Evolutionary conservation across 2,888 invertebrate genomes (phyloP).

Genomic region (Microplitis deprimator): DNA sequence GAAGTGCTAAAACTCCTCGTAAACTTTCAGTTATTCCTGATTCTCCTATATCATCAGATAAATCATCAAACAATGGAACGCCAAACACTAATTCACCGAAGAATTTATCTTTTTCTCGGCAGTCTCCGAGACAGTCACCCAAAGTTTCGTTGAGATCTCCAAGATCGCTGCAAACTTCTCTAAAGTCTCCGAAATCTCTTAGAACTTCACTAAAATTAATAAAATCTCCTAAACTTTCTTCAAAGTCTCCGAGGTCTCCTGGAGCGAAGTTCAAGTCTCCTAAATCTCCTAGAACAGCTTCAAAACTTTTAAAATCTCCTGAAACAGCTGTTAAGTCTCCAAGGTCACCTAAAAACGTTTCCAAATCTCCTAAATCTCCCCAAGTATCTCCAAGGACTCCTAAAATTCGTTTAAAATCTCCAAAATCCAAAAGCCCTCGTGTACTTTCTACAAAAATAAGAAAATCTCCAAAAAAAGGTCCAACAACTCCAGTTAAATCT

Average conservation of each 20-base stretch:
- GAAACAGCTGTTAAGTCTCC: no score
- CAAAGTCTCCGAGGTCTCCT: conserved; percentile 24
- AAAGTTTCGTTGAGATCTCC: neutral
- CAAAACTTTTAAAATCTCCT: no score
- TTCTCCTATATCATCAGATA: conserved; percentile 51
- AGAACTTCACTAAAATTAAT: conserved; percentile 37
- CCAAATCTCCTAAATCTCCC: no score
- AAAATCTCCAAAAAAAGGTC: conserved; percentile 26
- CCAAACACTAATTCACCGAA: neutral
- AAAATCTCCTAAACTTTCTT: neutral
- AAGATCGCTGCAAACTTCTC: conserved; percentile 21
- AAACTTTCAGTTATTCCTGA: conserved; percentile 53
- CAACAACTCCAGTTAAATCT: conserved; percentile 5
- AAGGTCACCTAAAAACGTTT: neutral
- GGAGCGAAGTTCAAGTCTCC: conserved; percentile 47
- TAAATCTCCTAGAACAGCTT: conserved; percentile 41
- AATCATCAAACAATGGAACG: conserved; percentile 41
- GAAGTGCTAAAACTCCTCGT: conserved; percentile 55
- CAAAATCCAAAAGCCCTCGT: conserved; percentile 46
- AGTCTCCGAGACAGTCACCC: neutral
- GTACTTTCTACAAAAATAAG: conserved; percentile 41
- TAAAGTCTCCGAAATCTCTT: neutral
- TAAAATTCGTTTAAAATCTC: neutral
- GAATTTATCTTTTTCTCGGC: neutral
- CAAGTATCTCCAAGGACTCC: neutral